Conservation (phyloP, 2,888 invertebrate genomes). For the Hemicrepidius hirtus region DNA sequence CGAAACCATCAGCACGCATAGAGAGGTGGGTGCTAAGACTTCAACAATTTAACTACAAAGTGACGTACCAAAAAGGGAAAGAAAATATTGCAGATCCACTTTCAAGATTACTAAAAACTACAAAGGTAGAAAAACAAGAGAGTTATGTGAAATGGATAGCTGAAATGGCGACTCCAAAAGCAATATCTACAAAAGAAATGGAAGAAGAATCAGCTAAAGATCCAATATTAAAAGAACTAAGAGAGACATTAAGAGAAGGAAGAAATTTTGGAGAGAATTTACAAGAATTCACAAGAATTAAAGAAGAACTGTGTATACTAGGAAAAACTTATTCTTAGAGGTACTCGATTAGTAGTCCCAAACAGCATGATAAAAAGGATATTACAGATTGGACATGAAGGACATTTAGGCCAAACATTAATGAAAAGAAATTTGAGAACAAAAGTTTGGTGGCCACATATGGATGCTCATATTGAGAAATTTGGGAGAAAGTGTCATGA, state of each 20-base stretch:
- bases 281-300: neutral
- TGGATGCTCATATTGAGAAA: neutral
- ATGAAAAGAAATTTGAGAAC: neutral
- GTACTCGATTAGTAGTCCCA: neutral
- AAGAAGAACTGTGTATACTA: conserved; percentile 5
- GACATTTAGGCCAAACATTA: neutral
- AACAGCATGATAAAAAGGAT: neutral
- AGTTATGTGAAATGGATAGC: conserved; percentile 51
- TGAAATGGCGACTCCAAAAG: conserved; percentile 48
- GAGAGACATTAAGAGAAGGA: neutral
- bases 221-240: neutral
- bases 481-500: neutral
- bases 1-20: conserved; percentile 56
- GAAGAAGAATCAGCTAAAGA: conserved; percentile 4
- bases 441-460: neutral
- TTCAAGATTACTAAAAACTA: conserved; percentile 50
- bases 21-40: conserved; percentile 55
- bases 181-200: conserved; percentile 38
- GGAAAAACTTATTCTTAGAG: conserved; percentile 30
- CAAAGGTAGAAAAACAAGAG: conserved; percentile 36
- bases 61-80: conserved; percentile 51
- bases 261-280: neutral
- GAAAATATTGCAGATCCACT: conserved; percentile 56
- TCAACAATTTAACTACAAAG: conserved; percentile 50
- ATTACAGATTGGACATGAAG: neutral